Conservation (phyloP, 2,797 vertebrate genomes). For the Manis crassicaudata region DNA sequence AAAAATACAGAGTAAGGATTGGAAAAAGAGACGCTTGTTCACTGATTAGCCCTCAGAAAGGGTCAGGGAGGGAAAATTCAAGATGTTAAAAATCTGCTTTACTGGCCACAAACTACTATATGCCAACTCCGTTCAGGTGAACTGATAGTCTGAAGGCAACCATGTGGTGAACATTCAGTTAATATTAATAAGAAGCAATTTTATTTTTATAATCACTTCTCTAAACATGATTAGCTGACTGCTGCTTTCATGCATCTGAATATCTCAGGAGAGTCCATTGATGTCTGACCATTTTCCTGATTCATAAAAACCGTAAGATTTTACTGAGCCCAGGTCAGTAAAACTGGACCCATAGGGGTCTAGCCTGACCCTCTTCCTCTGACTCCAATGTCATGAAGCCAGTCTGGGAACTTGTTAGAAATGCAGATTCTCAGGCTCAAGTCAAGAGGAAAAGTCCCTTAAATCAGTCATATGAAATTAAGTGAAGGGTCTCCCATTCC, state of each 20-base stretch:
- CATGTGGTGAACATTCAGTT: background rate
- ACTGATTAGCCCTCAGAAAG: background rate
- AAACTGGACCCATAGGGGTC: background rate
- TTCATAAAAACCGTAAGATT: background rate
- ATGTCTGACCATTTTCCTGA: background rate
- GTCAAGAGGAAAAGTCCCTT: background rate
- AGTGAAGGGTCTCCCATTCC: background rate
- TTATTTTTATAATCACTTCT: constrained; percentile 30
- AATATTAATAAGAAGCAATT: constrained; percentile 2
- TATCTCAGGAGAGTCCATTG: background rate
- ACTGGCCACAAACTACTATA: background rate
- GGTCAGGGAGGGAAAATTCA: background rate
- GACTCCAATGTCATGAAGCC: background rate
- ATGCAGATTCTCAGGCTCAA: background rate
- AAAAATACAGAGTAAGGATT: background rate
- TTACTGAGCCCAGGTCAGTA: background rate
- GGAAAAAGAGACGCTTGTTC: background rate
- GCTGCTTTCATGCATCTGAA: background rate
- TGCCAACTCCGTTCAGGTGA: background rate
- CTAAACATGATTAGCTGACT: background rate
- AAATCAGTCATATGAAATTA: background rate
- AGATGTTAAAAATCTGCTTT: background rate
- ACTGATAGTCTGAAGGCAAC: background rate
- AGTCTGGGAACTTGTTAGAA: background rate
- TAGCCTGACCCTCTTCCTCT: background rate